Evolutionary conservation across 2,113 vertebrate genomes (phyloP), one percentile per base, ranked within the genome.

Genomic region (Saimiri boliviensis): DNA sequence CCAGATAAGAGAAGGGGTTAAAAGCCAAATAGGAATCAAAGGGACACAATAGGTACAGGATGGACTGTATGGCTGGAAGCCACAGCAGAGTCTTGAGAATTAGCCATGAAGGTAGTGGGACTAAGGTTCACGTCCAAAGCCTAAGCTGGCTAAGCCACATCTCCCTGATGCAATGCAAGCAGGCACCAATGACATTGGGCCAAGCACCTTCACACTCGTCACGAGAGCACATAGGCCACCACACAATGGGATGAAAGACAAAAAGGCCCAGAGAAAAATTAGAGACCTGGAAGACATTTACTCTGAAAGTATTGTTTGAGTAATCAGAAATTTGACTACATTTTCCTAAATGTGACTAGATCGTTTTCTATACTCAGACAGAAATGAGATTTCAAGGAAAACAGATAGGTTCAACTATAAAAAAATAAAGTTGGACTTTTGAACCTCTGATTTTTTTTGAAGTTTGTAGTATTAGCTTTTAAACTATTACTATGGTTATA

Each of bases 381-480:
- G 68, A 92, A 96, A 86, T 74, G 71, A 63, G 11, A 3, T 74
- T 89, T 82, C 30, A 58, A 84, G 52, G 17, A 58, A 89, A 70
- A 88, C 80, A 86, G 42, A n/a, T 40, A 74, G 74, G 49, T 37
- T 40, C 19, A 40, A 30, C 45, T 73, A 52, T 68, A 14, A 85
- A 1, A 83, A 90, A 56, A 60, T 49, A 63, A 85, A 94, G 49
- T 32, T 83, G 8, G 21, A 10, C 10, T 49, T 93, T 93, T 80
- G 37, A 95, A 58, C 10, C 5, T 1, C 12, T 49, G n/a, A 37
- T 54, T 45, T 58, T 83, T 68, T 91, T 88, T 84, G 49, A 86
- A 89, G 86, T 89, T 12, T 84, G 32, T 83, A 6, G 45, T 71
- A 56, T 30, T 86, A 86, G 74, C 2, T 90, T 94, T 60, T 37